Base-by-base conservation (phyloP, 2,888 invertebrate genomes). In the Hecatera dysodea region DNA sequence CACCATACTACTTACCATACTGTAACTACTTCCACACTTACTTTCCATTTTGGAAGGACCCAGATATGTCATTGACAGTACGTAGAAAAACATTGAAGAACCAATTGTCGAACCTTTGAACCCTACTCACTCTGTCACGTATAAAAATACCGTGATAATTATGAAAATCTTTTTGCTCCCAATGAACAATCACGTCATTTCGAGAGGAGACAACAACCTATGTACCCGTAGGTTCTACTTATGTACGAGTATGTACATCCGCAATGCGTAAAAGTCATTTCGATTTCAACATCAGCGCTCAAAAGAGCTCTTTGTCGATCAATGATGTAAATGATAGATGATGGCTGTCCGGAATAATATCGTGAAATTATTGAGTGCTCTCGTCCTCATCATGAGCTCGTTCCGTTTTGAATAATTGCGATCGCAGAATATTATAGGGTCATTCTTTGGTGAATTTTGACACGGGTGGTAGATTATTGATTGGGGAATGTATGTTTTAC, bases 291-390 rank as follows among this genome's bases (percentile, higher is more conserved):
- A 72, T 46, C 82, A 53, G 65, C 27, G 67, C 39, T 67, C 65
- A 79, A 72, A 67, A 78, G 82, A 67, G 79, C 82, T 82, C 79
- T 82, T 78, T 82, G 82, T 79, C 79, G 61, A 79, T 79, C 82
- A 82, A 52, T 62, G 67, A 65, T 72, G 67, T 78, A 72, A 82
- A 79, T 82, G 79, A 82, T 78, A 67, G 82, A 78, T 78, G 81
- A 66, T 66, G 12, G 48, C 65, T 67, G 79, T 46, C 48, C 60
- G 57, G 48, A 57, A 72, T 77, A 61, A 72, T 82, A 72, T 78
- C 73, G 73, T 67, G 73, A 64, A 79, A 82, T 79, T 72, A 82
- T 82, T 72, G 66, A 78, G 82, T 53, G 60, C 66, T 36, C 61
- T 70, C 63, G 39, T 48, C 24, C 52, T 64, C 72, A 72, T 78